Evolutionary conservation across 2,888 invertebrate species (phyloP).

Genomic region (Seira ritae): DNA sequence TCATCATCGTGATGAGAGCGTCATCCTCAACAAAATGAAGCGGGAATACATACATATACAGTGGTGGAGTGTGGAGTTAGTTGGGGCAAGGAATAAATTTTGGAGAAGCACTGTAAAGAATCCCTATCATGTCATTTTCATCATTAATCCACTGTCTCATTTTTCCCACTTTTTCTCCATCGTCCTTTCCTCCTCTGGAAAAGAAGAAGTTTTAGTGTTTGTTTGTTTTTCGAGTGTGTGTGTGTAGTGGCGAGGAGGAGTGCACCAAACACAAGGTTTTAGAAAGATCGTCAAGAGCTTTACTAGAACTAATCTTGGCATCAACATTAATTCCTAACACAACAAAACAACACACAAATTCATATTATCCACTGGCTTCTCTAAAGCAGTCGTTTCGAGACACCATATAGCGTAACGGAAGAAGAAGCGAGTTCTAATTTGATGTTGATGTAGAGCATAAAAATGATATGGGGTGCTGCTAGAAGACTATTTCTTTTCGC

Average conservation of each 20-base stretch:
- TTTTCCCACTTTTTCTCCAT: conserved; percentile 12
- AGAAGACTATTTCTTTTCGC: neutral
- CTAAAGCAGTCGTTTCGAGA: neutral
- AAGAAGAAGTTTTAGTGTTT: neutral
- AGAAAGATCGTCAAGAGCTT: conserved; percentile 32
- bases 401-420: neutral
- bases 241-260: neutral
- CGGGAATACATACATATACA: no score
- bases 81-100: neutral
- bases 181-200: neutral
- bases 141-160: conserved; percentile 51
- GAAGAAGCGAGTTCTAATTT: neutral
- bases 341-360: conserved; percentile 25
- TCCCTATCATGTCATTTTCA: conserved; percentile 40
- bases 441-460: conserved; percentile 11
- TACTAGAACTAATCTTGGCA: conserved; percentile 23
- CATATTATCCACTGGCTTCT: conserved; percentile 8
- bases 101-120: neutral
- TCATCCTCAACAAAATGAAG: neutral
- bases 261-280: neutral
- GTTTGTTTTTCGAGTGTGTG: conserved; percentile 8
- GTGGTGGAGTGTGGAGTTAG: neutral
- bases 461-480: neutral
- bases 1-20: no score
- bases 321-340: conserved; percentile 31